Conservation (phyloP, 2,888 invertebrate species). For the Agonopterix arenella region DNA sequence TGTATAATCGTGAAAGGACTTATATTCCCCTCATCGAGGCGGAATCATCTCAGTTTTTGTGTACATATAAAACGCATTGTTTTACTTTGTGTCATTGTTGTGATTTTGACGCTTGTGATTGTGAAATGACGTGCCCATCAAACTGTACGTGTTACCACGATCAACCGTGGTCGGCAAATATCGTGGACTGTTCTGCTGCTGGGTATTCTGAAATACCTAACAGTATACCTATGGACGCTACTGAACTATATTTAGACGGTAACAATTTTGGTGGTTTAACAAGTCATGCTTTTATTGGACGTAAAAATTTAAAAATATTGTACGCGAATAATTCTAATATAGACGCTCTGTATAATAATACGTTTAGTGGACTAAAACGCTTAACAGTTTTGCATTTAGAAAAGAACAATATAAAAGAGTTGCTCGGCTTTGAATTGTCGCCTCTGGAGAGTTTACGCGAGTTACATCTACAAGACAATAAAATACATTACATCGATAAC, state of each 20-base stretch:
- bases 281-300: slow-evolving; percentile 93
- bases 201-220: slow-evolving; percentile 90
- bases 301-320: slow-evolving; percentile 91
- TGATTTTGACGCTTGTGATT: slow-evolving; percentile 97
- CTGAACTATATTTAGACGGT: slow-evolving; percentile 95
- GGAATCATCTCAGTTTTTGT: slow-evolving; percentile 92
- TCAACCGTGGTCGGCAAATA: slow-evolving; percentile 94
- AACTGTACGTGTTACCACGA: slow-evolving; percentile 98
- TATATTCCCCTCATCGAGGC: slow-evolving; percentile 92
- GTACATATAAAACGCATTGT: slow-evolving; percentile 94
- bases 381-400: slow-evolving; percentile 90
- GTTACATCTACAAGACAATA: slow-evolving; percentile 91
- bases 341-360: slow-evolving; percentile 90
- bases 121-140: slow-evolving; percentile 96
- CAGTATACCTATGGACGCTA: slow-evolving; percentile 96
- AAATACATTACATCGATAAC: slow-evolving; percentile 89
- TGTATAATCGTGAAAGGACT: slow-evolving; percentile 89
- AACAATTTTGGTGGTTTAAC: slow-evolving; percentile 92
- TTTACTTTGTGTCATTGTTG: slow-evolving; percentile 97
- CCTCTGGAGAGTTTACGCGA: slow-evolving; percentile 89
- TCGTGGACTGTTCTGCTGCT: slow-evolving; percentile 92
- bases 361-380: slow-evolving; percentile 91
- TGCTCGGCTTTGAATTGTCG: slow-evolving; percentile 89
- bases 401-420: slow-evolving; percentile 87
- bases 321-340: slow-evolving; percentile 94